Base-by-base conservation (phyloP, 37 sponge, comb jelly and placozoan species). In the Chondrosia reniformis region DNA sequence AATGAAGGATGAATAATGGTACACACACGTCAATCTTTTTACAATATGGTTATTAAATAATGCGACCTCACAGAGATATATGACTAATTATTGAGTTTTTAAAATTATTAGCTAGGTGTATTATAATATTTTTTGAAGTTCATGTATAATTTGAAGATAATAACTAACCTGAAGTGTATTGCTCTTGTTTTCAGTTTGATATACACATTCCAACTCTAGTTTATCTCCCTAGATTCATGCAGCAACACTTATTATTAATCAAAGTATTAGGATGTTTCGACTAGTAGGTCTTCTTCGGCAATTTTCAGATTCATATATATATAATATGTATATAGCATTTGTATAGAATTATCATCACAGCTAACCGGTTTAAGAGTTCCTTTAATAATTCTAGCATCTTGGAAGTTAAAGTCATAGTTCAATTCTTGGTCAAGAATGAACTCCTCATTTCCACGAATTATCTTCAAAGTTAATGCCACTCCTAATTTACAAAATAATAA, bases 341-440 rank as follows among this genome's bases (percentile, higher is more conserved):
- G n/a, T n/a, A n/a, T n/a, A n/a, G n/a, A n/a, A n/a, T n/a, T n/a
- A n/a, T n/a, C n/a, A n/a, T n/a, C n/a, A n/a, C n/a, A n/a, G n/a
- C n/a, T 6, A 7, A 67, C 79, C 55, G 31, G 78, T 79, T 28
- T 82, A 79, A 27, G 63, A n/a, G 4, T 82, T 77, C 72, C 42
- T 36, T 40, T 44, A 34, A 69, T 69, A 24, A 25, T 40, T 21
- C 72, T 30, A 12, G 21, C 40, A 32, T 88, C 83, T 56, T 90
- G 91, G 62, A 76, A 86, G 61, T 90, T 80, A 61, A 86, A 86
- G 65, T 90, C 91, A 33, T 90, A 90, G 33, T 83, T 67, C 33
- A 61, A 34, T 34, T 90, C 85, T 32, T 49, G 45, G 44, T 90
- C 86, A 55, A 90, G 66, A 15, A 76, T 77, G 0, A 25, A 64